Evolutionary conservation across 2,888 invertebrate species (phyloP).

Genomic region (Syritta pipiens): DNA sequence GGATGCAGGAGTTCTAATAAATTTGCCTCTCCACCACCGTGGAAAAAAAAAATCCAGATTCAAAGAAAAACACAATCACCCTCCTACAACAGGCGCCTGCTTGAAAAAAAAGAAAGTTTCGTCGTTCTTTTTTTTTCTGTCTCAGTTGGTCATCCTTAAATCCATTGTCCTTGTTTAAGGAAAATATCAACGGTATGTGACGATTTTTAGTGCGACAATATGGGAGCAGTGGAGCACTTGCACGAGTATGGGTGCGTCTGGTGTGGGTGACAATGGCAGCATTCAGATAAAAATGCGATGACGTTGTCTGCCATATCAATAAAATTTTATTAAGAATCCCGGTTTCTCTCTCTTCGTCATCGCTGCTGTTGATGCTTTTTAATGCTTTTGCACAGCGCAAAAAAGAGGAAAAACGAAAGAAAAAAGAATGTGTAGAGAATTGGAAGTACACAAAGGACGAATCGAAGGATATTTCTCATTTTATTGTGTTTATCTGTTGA

Average conservation of each 20-base stretch:
- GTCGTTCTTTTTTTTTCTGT: neutral
- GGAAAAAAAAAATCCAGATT: neutral
- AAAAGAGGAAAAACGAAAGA: conserved; percentile 17
- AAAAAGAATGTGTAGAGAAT: neutral
- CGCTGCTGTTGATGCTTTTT: conserved; percentile 49
- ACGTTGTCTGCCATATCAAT: conserved; percentile 77
- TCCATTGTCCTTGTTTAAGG: conserved; percentile 56
- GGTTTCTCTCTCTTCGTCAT: conserved; percentile 58
- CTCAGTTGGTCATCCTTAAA: conserved; percentile 55
- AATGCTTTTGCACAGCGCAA: conserved; percentile 19
- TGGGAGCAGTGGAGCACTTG: neutral
- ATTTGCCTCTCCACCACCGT: conserved; percentile 16
- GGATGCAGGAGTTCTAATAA: conserved; percentile 47
- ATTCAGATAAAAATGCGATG: conserved; percentile 65
- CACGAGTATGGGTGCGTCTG: neutral
- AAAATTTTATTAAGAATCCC: conserved; percentile 78
- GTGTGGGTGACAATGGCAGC: conserved; percentile 39
- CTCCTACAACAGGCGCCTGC: too few species aligned
- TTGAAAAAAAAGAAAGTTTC: conserved; percentile 4
- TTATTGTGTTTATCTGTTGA: conserved; percentile 66
- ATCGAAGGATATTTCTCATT: conserved; percentile 49
- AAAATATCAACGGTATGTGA: conserved; percentile 62
- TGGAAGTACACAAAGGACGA: conserved; percentile 23
- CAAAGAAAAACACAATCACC: too few species aligned
- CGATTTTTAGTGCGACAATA: conserved; percentile 28